Base-by-base conservation (phyloP, 1,140 invertebrate genomes). In the Pseudomyrmex dendroicus region DNA sequence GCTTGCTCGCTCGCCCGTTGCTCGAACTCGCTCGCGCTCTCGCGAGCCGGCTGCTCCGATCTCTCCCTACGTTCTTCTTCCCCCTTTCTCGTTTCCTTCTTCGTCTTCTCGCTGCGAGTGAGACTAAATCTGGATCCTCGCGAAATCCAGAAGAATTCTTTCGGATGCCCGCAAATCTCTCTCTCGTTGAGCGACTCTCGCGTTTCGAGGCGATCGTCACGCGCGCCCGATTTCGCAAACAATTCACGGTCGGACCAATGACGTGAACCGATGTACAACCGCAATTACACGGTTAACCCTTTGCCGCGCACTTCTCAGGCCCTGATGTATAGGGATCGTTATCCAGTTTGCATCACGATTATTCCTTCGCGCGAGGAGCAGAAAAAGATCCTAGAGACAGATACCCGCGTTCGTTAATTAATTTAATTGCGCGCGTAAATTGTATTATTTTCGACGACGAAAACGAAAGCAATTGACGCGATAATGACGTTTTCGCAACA, bases 101-200 rank as follows among this genome's bases (percentile, higher is more conserved):
- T n/a, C 56, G 44, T 72, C 46, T 70, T 59, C 48, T 17, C 50
- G 56, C 56, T 57, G 8, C 61, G n/a, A 64, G 64, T 12, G 46
- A 80, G 77, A 87, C 85, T 88, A 88, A 88, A 88, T 87, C 86
- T 73, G 86, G 83, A 86, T 84, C 76, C 78, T 73, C 57, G 67
- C 56, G 73, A 72, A 72, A 76, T 72, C 82, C 56, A 35, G 68
- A 80, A 25, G 64, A 84, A 84, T 87, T 88, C 72, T 77, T 74
- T 61, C 15, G 50, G 73, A n/a, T 73, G 46, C 67, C n/a, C 56
- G 64, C 84, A 73, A 86, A 68, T 87, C 84, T 66, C 35, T 25
- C 59, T 54, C 59, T 67, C 72, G 63, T 61, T 74, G 61, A 73
- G 61, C 57, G 10, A 59, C 52, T 77, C 4, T 35, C 35, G 0